Evolutionary conservation across 2,113 vertebrate genomes (phyloP).

Genomic region (Gymnocephalus cernua): DNA sequence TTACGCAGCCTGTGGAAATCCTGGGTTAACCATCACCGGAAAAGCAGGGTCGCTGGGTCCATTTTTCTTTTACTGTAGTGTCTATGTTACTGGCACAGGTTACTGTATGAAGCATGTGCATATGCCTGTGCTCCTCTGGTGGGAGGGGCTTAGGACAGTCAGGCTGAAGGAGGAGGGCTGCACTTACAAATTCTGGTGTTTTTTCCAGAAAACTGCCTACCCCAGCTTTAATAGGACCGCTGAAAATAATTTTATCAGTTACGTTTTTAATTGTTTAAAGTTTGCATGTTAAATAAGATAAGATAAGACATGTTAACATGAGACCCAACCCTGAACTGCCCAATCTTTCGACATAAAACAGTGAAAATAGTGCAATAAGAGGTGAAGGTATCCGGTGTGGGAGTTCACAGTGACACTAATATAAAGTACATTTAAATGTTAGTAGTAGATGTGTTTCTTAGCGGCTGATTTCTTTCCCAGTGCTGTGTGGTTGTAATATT

Average conservation of each 20-base stretch:
- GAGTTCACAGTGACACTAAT: constrained; percentile 27
- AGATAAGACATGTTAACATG: background rate
- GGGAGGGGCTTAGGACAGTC: too few species aligned
- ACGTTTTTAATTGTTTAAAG: background rate
- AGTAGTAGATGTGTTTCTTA: constrained; percentile 35
- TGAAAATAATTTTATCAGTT: background rate
- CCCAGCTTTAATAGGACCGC: background rate
- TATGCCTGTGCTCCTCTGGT: too few species aligned
- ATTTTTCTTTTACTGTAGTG: too few species aligned
- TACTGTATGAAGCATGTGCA: too few species aligned
- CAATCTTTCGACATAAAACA: constrained; percentile 6
- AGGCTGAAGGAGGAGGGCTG: too few species aligned
- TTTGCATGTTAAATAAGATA: constrained; percentile 33
- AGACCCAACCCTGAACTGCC: constrained; percentile 16
- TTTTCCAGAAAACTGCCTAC: too few species aligned
- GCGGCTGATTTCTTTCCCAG: background rate
- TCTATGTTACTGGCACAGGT: too few species aligned
- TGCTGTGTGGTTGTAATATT: constrained; percentile 27
- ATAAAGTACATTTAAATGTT: constrained; percentile 30
- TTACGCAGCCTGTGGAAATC: too few species aligned
- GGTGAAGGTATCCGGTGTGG: constrained; percentile 14
- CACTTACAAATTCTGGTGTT: too few species aligned
- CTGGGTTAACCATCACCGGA: too few species aligned
- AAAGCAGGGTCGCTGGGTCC: too few species aligned
- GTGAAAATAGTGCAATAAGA: constrained; percentile 53